Base-by-base conservation (phyloP, 2,113 vertebrate genomes). In the Carlito syrichta region DNA sequence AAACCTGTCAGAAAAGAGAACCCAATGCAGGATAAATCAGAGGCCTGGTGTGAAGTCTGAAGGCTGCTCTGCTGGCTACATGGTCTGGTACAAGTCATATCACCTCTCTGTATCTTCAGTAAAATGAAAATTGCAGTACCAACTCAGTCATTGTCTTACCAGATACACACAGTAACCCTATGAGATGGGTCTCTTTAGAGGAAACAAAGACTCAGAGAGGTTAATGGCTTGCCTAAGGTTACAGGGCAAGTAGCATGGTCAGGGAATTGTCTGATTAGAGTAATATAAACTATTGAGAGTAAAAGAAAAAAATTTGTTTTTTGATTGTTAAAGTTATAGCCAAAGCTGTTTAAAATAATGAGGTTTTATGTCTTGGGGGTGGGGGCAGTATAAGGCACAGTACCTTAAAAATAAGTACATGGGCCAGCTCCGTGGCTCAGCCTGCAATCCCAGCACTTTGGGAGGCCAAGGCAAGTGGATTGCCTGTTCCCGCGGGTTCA, bases 331-430 rank as follows among this genome's bases (percentile, higher is more conserved):
- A 84, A 40, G 89, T 86, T 71, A 81, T 86, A 11, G 25, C 63
- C 40, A 50, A 48, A 66, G 25, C 32, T 86, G 1, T 88, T 76
- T 88, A 48, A 69, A 87, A 78, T 20, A 35, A 20, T 60, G 22
- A 27, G 0, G 0, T 68, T 84, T 90, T 84, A 43, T 56, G 35
- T 84, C 48, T 52, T 91, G 0, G 6, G 13, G n/a, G 7, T 52
- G 7, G 20, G 40, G 23, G 12, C 23, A 43, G 1, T 45, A 0
- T 40, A 32, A 87, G 14, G n/a, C 38, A 60, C 16, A 0, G 0
- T 38, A 68, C 23, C 56, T 92, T 83, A 79, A 86, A 90, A 84
- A 81, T 73, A 86, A 85, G 10, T 22, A 17, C 74, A n/a, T n/a
- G n/a, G n/a, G n/a, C n/a, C n/a, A n/a, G n/a, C n/a, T n/a, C n/a